These are phyloP conservation scores for Diabrotica virgifera DNA, from an alignment of 1,140 invertebrate genomes.

Conservation along the genomic window DNA sequence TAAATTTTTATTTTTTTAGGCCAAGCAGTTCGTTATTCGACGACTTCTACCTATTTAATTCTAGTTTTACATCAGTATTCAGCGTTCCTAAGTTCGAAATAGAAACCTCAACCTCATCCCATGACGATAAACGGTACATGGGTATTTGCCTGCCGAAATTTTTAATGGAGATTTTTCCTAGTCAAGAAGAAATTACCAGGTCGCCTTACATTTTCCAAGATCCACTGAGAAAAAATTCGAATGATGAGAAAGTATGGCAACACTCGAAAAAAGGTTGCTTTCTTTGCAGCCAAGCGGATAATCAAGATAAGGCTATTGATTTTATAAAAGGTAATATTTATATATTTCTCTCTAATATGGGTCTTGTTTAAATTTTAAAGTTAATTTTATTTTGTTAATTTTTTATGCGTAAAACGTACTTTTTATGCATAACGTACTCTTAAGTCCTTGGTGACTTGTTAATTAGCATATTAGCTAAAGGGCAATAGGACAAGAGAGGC, in stretches of 20 bases:
- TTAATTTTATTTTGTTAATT: neutral
- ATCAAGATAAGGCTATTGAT: slow-evolving; percentile 1
- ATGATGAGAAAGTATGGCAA: slow-evolving; percentile 11
- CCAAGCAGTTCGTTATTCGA: slow-evolving; percentile 10
- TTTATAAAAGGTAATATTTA: slow-evolving; percentile 21
- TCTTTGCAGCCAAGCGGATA: slow-evolving; percentile 17
- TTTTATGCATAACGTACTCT: too few species aligned
- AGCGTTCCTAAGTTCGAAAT: slow-evolving; percentile 32
- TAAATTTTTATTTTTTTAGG: neutral
- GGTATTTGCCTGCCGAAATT: slow-evolving; percentile 75
- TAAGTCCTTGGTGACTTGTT: too few species aligned
- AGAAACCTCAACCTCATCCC: slow-evolving; percentile 27
- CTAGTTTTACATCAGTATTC: slow-evolving; percentile 32
- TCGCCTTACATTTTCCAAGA: slow-evolving; percentile 18
- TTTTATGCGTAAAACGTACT: too few species aligned
- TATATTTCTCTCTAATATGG: neutral
- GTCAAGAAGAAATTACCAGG: slow-evolving; percentile 41
- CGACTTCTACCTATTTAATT: slow-evolving; percentile 23
- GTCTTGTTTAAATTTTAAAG: neutral
- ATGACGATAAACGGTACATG: slow-evolving; percentile 60
- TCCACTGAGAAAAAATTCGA: slow-evolving; percentile 9
- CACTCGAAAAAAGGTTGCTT: slow-evolving; percentile 25
- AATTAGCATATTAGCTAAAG: too few species aligned
- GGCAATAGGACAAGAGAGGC: too few species aligned
- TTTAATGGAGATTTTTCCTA: slow-evolving; percentile 67